These are phyloP conservation scores for Lacanobia wlatinum DNA, from an alignment of 2,888 invertebrate genomes.

Conservation along the genomic window DNA sequence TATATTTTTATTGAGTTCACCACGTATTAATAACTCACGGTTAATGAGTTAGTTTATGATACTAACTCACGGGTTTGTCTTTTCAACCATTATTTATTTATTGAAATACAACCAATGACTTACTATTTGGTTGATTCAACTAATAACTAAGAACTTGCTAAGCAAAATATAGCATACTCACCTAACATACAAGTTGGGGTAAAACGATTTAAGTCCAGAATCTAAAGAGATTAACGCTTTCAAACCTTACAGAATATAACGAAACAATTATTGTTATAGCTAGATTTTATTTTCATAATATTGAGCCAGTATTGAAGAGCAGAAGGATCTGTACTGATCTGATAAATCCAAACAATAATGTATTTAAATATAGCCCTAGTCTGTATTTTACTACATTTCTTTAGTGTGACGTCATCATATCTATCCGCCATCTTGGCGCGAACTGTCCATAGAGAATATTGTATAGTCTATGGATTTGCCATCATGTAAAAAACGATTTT, in stretches of 20 bases:
- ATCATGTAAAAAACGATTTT: conserved; percentile 63
- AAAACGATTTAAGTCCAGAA: neutral
- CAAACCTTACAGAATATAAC: neutral
- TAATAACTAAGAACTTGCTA: too few relatives aligned
- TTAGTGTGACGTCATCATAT: conserved; percentile 47
- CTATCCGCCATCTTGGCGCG: conserved; percentile 76
- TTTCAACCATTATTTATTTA: too few relatives aligned
- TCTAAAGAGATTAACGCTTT: neutral
- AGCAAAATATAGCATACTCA: too few relatives aligned
- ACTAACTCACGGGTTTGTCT: too few relatives aligned
- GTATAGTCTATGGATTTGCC: conserved; percentile 58
- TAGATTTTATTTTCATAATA: too few relatives aligned
- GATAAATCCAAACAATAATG: conserved; percentile 3
- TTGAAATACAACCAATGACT: too few relatives aligned
- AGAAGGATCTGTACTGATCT: neutral
- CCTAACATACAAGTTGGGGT: neutral
- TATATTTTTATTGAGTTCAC: too few relatives aligned
- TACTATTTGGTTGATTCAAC: too few relatives aligned
- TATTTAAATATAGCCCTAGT: conserved; percentile 32
- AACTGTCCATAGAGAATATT: conserved; percentile 8
- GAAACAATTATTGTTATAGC: too few relatives aligned
- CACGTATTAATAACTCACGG: too few relatives aligned
- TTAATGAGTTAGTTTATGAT: too few relatives aligned
- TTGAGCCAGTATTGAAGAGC: conserved; percentile 16
- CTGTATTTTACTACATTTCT: conserved; percentile 20